Base-by-base conservation (phyloP, 2,888 invertebrate species). In the Leptogaster cylindrica region DNA sequence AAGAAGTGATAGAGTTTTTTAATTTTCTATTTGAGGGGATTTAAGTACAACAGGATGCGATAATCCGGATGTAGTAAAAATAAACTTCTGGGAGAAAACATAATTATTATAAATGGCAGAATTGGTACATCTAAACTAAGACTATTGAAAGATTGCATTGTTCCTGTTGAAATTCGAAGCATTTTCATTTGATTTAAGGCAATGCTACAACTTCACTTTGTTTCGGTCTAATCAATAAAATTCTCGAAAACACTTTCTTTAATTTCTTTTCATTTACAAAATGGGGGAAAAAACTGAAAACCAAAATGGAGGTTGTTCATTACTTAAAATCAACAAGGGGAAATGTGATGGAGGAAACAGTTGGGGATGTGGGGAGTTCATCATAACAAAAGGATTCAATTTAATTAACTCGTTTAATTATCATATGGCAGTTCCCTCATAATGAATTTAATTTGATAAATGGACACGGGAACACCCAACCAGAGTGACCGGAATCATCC, bases 381-480 rank as follows among this genome's bases (percentile, higher is more conserved):
- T 27, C 39, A 68, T 63, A 72, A 72, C 71, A 71, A 72, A 73
- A 72, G 73, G 72, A 73, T 72, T 71, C 73, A 73, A 73, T 73
- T 73, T 73, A 73, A 73, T 73, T 73, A 73, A 72, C 72, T 72
- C 70, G 70, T 72, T 72, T 73, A 73, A 73, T 72, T 73, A 72
- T 72, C 73, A 70, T 70, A 71, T 70, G 69, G 68, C 65, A 72
- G 68, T 70, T 70, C 68, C 67, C 70, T 67, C 70, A 72, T 72
- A 73, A 73, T 73, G 72, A 73, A 73, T 73, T 73, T 73, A 73
- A 73, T 73, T 73, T 73, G 72, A 73, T 73, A 73, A 73, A 72
- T 73, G 73, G 73, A 73, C 73, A 71, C 70, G 69, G 70, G 70
- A 70, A 71, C 71, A 68, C 68, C 52, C 52, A 64, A 52, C 7